Percentiles rank a stretch among this genome's conserved stretches.
These are phyloP conservation scores for Gracilinanus agilis DNA, from an alignment of 2,113 vertebrate species.

Conservation along the genomic window DNA sequence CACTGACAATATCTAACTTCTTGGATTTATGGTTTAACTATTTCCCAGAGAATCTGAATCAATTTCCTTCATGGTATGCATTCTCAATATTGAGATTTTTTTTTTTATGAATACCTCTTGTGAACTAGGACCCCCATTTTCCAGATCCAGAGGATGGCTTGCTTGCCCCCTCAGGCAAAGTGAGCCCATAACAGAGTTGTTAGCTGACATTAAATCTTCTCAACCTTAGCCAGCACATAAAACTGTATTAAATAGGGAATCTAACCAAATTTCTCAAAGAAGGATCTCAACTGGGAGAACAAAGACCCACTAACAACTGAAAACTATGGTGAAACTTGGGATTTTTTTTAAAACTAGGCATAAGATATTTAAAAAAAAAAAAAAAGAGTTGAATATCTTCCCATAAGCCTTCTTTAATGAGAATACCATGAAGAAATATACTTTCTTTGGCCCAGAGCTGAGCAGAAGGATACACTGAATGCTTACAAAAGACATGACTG, in stretches of 20 bases:
- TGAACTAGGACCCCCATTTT: slow-evolving; percentile 16
- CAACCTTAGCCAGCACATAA: not conserved
- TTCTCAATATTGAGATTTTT: slow-evolving; percentile 24
- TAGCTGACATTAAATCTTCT: not conserved
- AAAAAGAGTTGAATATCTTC: not conserved
- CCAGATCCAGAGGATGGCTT: not conserved
- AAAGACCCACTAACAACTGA: not conserved
- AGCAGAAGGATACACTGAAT: not conserved
- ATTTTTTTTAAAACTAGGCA: not conserved
- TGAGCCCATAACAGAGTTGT: not conserved
- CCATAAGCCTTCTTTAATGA: not conserved
- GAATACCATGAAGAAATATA: not conserved
- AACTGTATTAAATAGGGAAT: not conserved
- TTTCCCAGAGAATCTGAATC: slow-evolving; percentile 4
- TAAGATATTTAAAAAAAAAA: not conserved
- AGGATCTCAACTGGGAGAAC: not conserved
- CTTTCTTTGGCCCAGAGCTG: slow-evolving; percentile 6
- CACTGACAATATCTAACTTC: not conserved
- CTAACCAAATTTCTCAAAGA: not conserved
- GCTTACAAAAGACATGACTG: not conserved
- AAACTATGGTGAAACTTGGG: not conserved
- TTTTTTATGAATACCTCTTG: slow-evolving; percentile 4
- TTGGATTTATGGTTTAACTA: not conserved
- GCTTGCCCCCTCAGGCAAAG: not conserved
- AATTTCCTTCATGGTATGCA: not conserved